phyloP scores from a whole-genome alignment of 2,797 vertebrate genomes.

The Bradypodion ventrale region DNA sequence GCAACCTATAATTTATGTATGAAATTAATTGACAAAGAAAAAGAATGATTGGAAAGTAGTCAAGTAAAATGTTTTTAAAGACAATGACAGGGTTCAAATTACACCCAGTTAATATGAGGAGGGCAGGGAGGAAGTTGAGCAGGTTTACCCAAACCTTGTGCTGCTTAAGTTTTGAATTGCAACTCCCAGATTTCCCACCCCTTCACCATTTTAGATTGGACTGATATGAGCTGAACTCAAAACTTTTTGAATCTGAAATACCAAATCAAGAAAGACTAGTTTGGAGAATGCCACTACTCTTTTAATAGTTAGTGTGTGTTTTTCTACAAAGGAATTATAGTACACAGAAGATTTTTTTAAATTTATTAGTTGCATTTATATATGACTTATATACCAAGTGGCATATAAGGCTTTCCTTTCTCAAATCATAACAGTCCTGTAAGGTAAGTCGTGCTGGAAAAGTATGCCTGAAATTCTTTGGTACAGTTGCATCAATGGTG shows the following conservation, averaged over 20 bases:
- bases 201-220: background rate
- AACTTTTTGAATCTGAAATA: background rate
- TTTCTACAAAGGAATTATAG: background rate
- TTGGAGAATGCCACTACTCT: constrained; percentile 3
- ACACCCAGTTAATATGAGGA: constrained; percentile 40
- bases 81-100: constrained; percentile 23
- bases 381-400: no score
- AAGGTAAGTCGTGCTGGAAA: no score
- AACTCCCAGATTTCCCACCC: background rate
- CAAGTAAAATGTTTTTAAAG: constrained; percentile 46
- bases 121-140: constrained; percentile 36
- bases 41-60: constrained; percentile 44
- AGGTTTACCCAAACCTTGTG: background rate
- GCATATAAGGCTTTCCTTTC: no score
- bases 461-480: no score
- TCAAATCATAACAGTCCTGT: no score
- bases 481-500: no score
- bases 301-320: background rate
- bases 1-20: constrained; percentile 30
- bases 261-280: background rate
- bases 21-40: constrained; percentile 50
- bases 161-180: background rate
- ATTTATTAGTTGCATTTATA: no score
- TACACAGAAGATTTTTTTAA: background rate
- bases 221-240: background rate